Evolutionary conservation across 2,888 invertebrate genomes (phyloP), one percentile per base, ranked within the genome.

Genomic region (Ichneumoninae sp.): DNA sequence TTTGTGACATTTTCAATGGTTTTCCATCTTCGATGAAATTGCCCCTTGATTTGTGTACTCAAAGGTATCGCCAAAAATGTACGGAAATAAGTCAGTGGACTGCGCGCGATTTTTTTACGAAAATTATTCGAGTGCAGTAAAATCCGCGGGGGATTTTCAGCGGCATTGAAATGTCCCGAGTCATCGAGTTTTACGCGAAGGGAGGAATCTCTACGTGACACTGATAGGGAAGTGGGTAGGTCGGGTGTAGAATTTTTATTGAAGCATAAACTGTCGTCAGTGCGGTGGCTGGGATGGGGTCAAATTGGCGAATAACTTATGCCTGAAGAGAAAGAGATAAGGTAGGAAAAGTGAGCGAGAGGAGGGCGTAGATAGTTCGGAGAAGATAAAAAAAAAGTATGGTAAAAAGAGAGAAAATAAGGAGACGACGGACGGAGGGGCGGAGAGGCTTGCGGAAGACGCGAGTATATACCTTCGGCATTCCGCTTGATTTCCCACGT

Each of bases 251-350:
- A 73, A 85, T 83, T 86, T 86, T 87, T 85, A 86, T 87, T 80
- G 85, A 83, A 78, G 86, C 83, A 85, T 87, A 86, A 87, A 86
- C 80, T 85, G 85, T 65, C 83, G 69, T 78, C 57, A 30, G 69
- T 57, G 79, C 71, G 70, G 54, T 69, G 65, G 36, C 47, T 50
- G 77, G 74, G 44, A 82, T 71, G 60, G 71, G 84, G 60, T 82
- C 66, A 87, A 87, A 86, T 87, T 85, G 87, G 85, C 84, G 85
- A 85, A 85, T 87, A 87, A 87, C 83, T 85, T 87, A 87, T 87
- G 85, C 82, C 82, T 80, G 81, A 79, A 68, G 80, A 81, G 84
- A 81, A 84, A 78, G 75, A 85, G 87, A 86, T 86, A 87, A 86
- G 81, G 79, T 74, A 66, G 81, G 52, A 63, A 44, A 36, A 54